These are phyloP conservation scores for Noctuana brunneofusca DNA, from an alignment of 2,888 invertebrate genomes.

Conservation along the genomic window DNA sequence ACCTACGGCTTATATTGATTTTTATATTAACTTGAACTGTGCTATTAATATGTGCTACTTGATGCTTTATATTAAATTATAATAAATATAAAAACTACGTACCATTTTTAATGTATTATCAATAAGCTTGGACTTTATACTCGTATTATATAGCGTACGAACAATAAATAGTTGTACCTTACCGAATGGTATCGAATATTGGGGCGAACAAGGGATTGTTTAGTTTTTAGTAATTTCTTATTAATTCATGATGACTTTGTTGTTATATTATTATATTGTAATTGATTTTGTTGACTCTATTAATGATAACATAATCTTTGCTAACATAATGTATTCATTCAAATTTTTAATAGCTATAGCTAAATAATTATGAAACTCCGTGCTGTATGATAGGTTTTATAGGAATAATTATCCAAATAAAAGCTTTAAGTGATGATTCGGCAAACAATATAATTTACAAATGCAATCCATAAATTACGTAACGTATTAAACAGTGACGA, in stretches of 20 bases:
- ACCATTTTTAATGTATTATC: neutral
- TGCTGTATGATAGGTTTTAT: constrained; percentile 43
- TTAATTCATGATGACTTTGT: neutral
- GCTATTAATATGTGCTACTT: constrained; percentile 27
- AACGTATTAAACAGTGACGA: constrained; percentile 37
- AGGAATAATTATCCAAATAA: constrained; percentile 42
- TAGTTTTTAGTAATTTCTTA: constrained; percentile 1
- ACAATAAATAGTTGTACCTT: constrained; percentile 7
- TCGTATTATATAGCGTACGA: constrained; percentile 10
- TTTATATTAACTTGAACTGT: constrained; percentile 15
- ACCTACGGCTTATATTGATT: neutral
- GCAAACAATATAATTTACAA: constrained; percentile 1
- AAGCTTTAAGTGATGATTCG: constrained; percentile 47
- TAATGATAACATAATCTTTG: neutral
- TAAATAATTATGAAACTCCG: neutral
- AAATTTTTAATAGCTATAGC: neutral
- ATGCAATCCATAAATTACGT: neutral
- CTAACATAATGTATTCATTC: neutral
- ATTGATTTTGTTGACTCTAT: neutral
- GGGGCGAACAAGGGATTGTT: constrained; percentile 7
- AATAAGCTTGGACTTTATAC: neutral
- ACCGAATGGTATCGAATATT: constrained; percentile 6
- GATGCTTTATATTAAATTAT: constrained; percentile 25
- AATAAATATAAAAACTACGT: neutral
- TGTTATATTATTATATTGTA: neutral